Evolutionary conservation across 2,888 invertebrate genomes (phyloP).

Genomic region (Cacoxenus indagator): DNA sequence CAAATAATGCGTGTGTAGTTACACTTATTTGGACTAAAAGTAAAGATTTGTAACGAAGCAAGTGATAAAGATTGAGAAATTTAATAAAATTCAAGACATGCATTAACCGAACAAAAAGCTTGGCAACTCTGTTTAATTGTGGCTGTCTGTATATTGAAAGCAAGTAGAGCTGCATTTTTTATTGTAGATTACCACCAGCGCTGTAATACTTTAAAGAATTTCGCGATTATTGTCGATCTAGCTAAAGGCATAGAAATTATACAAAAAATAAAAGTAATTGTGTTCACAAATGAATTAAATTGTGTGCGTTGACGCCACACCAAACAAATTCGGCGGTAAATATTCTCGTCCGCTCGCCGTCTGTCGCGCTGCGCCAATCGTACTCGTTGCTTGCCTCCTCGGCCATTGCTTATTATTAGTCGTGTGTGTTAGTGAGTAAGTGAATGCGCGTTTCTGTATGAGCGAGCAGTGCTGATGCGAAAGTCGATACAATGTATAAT

Average conservation of each 20-base stretch:
- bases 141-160: conserved; percentile 55
- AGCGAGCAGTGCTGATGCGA: neutral
- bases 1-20: no score
- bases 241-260: no score
- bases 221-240: no score
- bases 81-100: conserved; percentile 22
- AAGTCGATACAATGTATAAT: neutral
- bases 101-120: conserved; percentile 20
- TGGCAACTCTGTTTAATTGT: conserved; percentile 62
- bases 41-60: no score
- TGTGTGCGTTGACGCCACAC: neutral
- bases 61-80: neutral
- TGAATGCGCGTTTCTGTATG: conserved; percentile 21
- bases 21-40: no score
- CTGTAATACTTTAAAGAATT: conserved; percentile 30
- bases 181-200: conserved; percentile 31
- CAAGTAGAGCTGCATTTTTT: conserved; percentile 44
- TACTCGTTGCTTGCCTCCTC: conserved; percentile 49
- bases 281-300: neutral
- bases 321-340: conserved; percentile 55
- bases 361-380: conserved; percentile 48
- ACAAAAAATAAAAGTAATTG: no score
- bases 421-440: conserved; percentile 40
- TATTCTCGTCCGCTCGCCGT: conserved; percentile 59
- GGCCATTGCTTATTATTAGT: conserved; percentile 48